These are phyloP conservation scores for Zaprionus africanus DNA, from an alignment of 1,140 invertebrate species.

Conservation along the genomic window DNA sequence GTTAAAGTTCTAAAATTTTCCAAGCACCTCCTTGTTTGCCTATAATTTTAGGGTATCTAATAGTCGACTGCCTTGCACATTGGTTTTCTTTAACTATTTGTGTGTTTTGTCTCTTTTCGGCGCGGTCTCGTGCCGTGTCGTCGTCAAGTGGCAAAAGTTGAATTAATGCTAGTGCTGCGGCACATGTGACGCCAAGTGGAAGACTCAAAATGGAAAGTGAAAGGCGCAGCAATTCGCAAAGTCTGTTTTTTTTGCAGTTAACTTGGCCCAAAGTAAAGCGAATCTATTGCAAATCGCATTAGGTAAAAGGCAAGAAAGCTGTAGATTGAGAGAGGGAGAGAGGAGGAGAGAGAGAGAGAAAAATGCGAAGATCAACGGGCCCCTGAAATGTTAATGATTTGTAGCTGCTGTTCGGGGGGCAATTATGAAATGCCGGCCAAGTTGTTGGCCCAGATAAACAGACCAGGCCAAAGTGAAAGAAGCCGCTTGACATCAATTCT, in stretches of 20 bases:
- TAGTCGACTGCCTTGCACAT: not conserved
- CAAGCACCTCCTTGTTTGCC: not conserved
- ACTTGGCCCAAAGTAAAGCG: not conserved
- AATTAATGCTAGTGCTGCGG: constrained; percentile 21
- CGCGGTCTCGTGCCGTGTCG: constrained; percentile 28
- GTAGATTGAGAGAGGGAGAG: not conserved
- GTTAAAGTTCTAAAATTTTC: not conserved
- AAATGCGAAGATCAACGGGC: constrained; percentile 18
- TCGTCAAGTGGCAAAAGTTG: constrained; percentile 42
- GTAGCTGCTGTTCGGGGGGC: constrained; percentile 34
- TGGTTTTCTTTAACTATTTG: not conserved
- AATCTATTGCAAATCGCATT: constrained; percentile 11
- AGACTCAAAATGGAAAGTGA: constrained; percentile 59
- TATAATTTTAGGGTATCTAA: not conserved
- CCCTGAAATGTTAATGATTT: constrained; percentile 54
- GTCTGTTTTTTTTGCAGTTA: constrained; percentile 4
- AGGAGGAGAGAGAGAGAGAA: not conserved
- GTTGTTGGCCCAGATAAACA: constrained; percentile 50
- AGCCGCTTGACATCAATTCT: constrained; percentile 48
- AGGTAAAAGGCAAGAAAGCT: not conserved
- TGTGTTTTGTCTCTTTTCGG: constrained; percentile 3
- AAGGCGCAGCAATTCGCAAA: constrained; percentile 44
- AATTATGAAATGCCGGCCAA: constrained; percentile 59
- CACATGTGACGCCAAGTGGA: constrained; percentile 30
- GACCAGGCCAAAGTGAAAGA: constrained; percentile 36